phyloP scores from a whole-genome alignment of 2,113 vertebrate genomes.

The Notiomystis cincta region DNA sequence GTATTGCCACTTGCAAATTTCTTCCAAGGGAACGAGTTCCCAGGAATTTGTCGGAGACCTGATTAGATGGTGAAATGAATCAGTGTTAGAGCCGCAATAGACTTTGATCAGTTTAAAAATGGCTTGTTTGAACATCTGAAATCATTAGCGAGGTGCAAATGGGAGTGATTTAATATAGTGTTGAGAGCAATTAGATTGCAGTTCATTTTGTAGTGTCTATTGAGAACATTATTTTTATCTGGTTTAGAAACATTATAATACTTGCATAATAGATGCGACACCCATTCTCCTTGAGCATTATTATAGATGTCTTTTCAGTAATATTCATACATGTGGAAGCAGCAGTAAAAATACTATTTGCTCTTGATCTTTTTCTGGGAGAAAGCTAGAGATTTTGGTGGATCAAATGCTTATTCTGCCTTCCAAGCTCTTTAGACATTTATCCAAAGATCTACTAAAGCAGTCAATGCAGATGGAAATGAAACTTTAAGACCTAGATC shows the following conservation, averaged over 20 bases:
- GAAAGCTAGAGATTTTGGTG: neutral
- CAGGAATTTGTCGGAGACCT: constrained; percentile 32
- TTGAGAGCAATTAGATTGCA: constrained; percentile 26
- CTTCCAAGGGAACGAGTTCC: constrained; percentile 42
- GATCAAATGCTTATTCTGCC: constrained; percentile 6
- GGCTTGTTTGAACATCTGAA: constrained; percentile 46
- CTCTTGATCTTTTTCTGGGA: constrained; percentile 1
- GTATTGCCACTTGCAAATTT: constrained; percentile 14
- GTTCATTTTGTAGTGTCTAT: constrained; percentile 26
- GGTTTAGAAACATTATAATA: constrained; percentile 48
- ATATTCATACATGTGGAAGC: neutral
- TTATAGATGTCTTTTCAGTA: neutral
- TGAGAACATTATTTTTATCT: constrained; percentile 51
- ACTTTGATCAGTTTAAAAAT: constrained; percentile 41
- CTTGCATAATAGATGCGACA: constrained; percentile 16
- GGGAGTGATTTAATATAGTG: constrained; percentile 10
- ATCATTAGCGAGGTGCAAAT: constrained; percentile 60
- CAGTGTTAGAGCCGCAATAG: constrained; percentile 42
- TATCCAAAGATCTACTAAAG: neutral
- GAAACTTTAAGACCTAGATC: constrained; percentile 12
- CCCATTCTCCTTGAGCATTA: constrained; percentile 28
- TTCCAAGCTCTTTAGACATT: constrained; percentile 7
- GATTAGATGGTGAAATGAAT: constrained; percentile 61
- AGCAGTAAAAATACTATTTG: constrained; percentile 13
- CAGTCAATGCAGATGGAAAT: neutral